Percentiles rank a stretch among this genome's conserved stretches.
These are phyloP conservation scores for Hemiscyllium ocellatum DNA, from an alignment of 2,113 vertebrate species.

Conservation along the genomic window DNA sequence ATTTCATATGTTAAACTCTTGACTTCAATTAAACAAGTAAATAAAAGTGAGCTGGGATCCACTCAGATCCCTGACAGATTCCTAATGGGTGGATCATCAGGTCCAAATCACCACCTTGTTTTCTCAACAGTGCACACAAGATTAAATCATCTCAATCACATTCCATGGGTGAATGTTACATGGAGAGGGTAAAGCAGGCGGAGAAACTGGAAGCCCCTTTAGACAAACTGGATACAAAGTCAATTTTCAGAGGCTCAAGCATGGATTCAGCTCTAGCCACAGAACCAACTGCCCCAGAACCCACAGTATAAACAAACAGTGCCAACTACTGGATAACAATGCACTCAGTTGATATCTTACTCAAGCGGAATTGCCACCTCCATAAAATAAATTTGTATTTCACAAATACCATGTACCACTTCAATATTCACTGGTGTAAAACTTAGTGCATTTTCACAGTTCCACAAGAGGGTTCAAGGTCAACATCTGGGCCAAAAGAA, in stretches of 20 bases:
- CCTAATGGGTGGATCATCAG: not conserved
- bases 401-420: not conserved
- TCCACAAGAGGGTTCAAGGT: not conserved
- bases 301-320: not conserved
- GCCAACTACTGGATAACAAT: not conserved
- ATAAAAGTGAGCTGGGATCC: not conserved
- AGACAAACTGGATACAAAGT: not conserved
- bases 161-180: not conserved
- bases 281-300: not conserved
- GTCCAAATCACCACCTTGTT: not conserved
- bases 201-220: not conserved
- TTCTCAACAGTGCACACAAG: not conserved
- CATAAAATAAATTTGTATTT: too few relatives aligned
- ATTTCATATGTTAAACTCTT: not conserved
- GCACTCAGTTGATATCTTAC: not conserved
- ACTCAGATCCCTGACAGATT: not conserved
- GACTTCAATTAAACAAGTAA: not conserved
- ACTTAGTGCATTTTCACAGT: too few relatives aligned
- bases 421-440: too few relatives aligned
- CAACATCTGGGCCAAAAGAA: not conserved
- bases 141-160: not conserved
- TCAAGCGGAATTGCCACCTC: not conserved
- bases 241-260: not conserved
- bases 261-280: not conserved
- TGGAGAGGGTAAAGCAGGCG: too few relatives aligned